These are phyloP conservation scores for Steromphala cineraria DNA, from an alignment of 2,888 invertebrate species.

Conservation along the genomic window DNA sequence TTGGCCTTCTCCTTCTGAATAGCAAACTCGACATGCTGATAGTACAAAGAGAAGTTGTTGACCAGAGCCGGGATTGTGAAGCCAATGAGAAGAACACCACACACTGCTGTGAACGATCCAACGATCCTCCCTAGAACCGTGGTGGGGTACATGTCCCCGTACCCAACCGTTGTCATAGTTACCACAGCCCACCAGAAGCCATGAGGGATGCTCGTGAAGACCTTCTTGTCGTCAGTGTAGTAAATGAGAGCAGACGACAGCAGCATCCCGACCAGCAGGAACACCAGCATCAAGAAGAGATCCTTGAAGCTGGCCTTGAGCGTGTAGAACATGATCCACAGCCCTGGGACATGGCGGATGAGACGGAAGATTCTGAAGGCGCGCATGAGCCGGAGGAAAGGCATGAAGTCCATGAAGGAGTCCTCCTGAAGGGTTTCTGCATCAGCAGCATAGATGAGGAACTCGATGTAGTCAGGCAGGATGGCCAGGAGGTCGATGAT, in stretches of 20 bases:
- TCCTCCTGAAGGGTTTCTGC: slow-evolving; percentile 35
- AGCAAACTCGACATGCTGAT: slow-evolving; percentile 61
- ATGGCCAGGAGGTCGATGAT: slow-evolving; percentile 52
- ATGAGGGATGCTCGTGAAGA: slow-evolving; percentile 63
- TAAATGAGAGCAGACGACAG: slow-evolving; percentile 69
- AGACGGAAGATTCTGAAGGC: slow-evolving; percentile 66
- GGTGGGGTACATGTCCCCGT: slow-evolving; percentile 68
- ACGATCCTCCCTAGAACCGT: slow-evolving; percentile 61
- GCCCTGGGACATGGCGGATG: slow-evolving; percentile 63
- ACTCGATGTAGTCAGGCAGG: slow-evolving; percentile 61
- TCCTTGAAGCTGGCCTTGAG: slow-evolving; percentile 67
- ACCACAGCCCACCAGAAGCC: slow-evolving; percentile 71
- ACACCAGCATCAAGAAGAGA: slow-evolving; percentile 63
- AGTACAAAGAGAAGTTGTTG: slow-evolving; percentile 70
- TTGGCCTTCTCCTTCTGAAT: slow-evolving; percentile 30
- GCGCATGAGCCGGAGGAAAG: slow-evolving; percentile 58
- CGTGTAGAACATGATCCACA: slow-evolving; percentile 70
- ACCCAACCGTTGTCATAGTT: slow-evolving; percentile 72
- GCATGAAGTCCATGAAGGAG: slow-evolving; percentile 49
- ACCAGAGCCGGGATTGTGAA: slow-evolving; percentile 71
- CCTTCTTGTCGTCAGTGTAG: slow-evolving; percentile 59
- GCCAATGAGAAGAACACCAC: slow-evolving; percentile 65
- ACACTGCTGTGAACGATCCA: slow-evolving; percentile 62
- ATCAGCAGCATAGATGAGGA: slow-evolving; percentile 44
- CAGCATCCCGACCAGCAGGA: slow-evolving; percentile 67